Conservation (phyloP, 2,113 vertebrate genomes). For the Empidonax alnorum region DNA sequence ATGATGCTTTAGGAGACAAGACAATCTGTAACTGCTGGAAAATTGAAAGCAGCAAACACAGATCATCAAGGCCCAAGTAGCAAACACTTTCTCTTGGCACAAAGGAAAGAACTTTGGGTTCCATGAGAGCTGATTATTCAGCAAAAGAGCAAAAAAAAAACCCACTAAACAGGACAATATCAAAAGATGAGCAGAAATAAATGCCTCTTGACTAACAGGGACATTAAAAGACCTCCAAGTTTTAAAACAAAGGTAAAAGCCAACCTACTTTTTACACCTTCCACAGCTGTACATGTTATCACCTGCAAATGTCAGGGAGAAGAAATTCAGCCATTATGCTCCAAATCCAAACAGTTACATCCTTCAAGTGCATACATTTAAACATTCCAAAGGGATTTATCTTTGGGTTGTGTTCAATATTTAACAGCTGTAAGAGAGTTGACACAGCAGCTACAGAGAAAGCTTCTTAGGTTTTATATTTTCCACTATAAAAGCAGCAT, state of each 20-base stretch:
- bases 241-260: background rate
- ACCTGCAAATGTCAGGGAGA: constrained; percentile 76
- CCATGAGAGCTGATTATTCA: background rate
- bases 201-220: background rate
- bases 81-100: background rate
- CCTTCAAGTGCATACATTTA: background rate
- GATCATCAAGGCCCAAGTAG: background rate
- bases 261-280: constrained; percentile 98
- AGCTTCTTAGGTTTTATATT: background rate
- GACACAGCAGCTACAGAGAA: background rate
- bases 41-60: background rate
- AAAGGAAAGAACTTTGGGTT: background rate
- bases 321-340: constrained; percentile 20
- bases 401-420: background rate
- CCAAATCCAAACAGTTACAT: background rate
- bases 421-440: background rate
- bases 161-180: background rate
- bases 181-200: background rate
- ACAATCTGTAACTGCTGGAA: background rate
- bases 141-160: background rate
- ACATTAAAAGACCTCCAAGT: background rate
- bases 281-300: constrained; percentile 99
- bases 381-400: background rate
- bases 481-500: background rate
- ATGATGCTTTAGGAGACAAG: background rate